Evolutionary conservation across 2,888 invertebrate genomes (phyloP), one percentile per base, ranked within the genome.

Genomic region (Antheraea yamamai): DNA sequence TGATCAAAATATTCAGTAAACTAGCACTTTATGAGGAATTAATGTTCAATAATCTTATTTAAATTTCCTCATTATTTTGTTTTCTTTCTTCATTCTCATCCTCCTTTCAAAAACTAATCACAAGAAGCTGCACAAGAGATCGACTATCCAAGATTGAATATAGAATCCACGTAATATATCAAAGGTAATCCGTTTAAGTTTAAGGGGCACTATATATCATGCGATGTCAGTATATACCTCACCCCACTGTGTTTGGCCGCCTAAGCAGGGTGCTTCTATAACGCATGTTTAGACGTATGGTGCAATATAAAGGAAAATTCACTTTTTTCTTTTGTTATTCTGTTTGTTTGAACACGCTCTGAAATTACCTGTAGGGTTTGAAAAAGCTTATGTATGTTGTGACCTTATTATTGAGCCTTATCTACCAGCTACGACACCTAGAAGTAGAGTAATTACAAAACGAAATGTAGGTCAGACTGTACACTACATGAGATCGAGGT

Each of bases 131-230:
- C 81, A 75, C 73, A 74, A 84, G 85, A 89, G 90, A 91, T 92
- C 90, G 92, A 92, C 90, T 93, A 92, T 89, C 89, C 88, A 91
- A 92, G 93, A 94, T 94, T 94, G 93, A 92, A 93, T 92, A 91
- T 89, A 88, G 89, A 87, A 92, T 91, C 91, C 92, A 87, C 88
- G 92, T 92, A 93, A 94, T 94, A 94, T 93, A 94, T 94, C 94
- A 94, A 93, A 93, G 93, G 93, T 94, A 94, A 94, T 94, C 94
- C 94, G 92, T 92, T 94, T 94, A 94, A 92, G 93, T 93, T 93
- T 94, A 93, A 92, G 92, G 90, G 88, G 92, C 91, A 92, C 91
- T 92, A 91, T 94, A 92, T 93, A 93, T 94, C 93, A 94, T 93
- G 91, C 81, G 87, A 91, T 86, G 89, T 81, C 75, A 79, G 91